phyloP scores from a whole-genome alignment of 2,888 invertebrate species.

The Leptinotarsa rubiginosa region DNA sequence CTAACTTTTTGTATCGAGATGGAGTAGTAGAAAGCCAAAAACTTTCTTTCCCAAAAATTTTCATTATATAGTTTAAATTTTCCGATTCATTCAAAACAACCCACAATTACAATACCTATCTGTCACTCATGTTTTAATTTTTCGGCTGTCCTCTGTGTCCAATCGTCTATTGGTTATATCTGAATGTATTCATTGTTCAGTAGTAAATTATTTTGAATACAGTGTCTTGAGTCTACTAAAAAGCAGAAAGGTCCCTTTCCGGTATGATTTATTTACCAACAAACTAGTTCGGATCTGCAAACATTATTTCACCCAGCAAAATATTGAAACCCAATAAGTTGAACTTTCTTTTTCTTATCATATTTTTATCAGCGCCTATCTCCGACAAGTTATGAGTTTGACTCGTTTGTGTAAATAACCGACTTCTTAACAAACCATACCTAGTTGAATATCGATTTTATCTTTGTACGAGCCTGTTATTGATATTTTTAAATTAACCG shows the following conservation, averaged over 20 bases:
- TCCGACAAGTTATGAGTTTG: not conserved
- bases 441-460: conserved; percentile 6
- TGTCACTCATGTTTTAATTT: too few relatives aligned
- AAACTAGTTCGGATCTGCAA: not conserved
- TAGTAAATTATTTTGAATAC: too few relatives aligned
- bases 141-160: too few relatives aligned
- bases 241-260: not conserved
- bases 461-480: conserved; percentile 1
- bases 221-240: not conserved
- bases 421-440: conserved; percentile 10
- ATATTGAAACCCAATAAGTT: not conserved
- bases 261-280: too few relatives aligned
- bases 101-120: too few relatives aligned
- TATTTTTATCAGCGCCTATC: conserved; percentile 11
- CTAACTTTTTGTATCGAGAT: too few relatives aligned
- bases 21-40: too few relatives aligned
- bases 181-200: too few relatives aligned
- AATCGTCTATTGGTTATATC: too few relatives aligned
- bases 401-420: conserved; percentile 3
- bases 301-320: not conserved
- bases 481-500: not conserved
- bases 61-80: too few relatives aligned
- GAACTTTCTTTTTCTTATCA: not conserved
- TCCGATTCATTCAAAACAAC: too few relatives aligned
- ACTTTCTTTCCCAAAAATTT: too few relatives aligned